These are phyloP conservation scores for Malurus elegans DNA, from an alignment of 2,113 vertebrate genomes.

Conservation along the genomic window DNA sequence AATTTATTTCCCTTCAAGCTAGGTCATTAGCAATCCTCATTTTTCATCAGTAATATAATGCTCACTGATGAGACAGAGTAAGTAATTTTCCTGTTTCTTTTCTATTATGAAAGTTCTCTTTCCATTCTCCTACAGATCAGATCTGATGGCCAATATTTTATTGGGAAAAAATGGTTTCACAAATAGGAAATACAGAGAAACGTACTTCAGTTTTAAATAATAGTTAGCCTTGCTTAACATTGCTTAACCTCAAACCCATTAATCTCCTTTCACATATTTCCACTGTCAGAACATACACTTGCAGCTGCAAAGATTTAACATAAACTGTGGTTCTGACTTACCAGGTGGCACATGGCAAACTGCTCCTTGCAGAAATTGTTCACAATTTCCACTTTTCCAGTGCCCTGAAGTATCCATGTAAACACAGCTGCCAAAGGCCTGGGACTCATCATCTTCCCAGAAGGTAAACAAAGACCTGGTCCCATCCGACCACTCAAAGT, in stretches of 20 bases:
- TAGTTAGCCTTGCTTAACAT: not conserved
- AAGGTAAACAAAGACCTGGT: constrained; percentile 83
- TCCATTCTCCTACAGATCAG: not conserved
- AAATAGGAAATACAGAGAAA: not conserved
- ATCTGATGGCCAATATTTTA: not conserved
- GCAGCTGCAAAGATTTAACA: not conserved
- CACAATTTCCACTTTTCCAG: constrained; percentile 83
- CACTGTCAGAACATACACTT: not conserved
- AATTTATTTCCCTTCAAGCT: not conserved
- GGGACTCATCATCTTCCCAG: constrained; percentile 81
- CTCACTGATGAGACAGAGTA: not conserved
- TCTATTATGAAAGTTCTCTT: not conserved
- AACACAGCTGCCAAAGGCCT: constrained; percentile 80
- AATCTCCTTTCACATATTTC: not conserved
- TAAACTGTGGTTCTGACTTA: constrained; percentile 44
- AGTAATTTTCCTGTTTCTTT: not conserved
- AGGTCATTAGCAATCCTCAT: not conserved
- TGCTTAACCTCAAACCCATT: not conserved
- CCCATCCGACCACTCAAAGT: constrained; percentile 89
- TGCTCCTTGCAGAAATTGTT: constrained; percentile 81
- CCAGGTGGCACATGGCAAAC: constrained; percentile 79
- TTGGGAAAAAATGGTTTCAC: not conserved
- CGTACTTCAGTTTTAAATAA: not conserved
- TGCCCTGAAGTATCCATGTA: constrained; percentile 84
- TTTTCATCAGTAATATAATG: not conserved